Evolutionary conservation across 2,797 vertebrate species (phyloP).

Genomic region (Brachymystax lenok): DNA sequence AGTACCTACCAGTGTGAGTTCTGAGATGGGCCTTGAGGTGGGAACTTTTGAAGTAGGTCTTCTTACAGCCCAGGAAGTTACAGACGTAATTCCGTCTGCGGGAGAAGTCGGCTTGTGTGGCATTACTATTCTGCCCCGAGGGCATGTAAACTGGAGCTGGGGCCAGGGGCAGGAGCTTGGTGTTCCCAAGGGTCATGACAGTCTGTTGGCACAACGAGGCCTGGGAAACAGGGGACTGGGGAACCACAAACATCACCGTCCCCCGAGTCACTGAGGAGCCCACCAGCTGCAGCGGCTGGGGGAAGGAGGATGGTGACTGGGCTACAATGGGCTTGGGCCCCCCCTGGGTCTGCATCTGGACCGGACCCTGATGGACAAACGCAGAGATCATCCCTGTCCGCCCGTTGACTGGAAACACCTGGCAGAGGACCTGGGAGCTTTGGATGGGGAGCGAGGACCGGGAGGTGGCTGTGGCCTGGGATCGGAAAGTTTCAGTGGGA

Average conservation of each 20-base stretch:
- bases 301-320: slow-evolving; percentile 68
- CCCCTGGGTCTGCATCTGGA: slow-evolving; percentile 65
- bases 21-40: slow-evolving; percentile 97
- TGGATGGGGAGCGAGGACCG: slow-evolving; percentile 65
- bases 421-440: slow-evolving; percentile 83
- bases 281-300: slow-evolving; percentile 80
- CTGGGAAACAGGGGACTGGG: slow-evolving; percentile 77
- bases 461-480: slow-evolving; percentile 26
- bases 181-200: slow-evolving; percentile 84
- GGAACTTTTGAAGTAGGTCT: slow-evolving; percentile 98
- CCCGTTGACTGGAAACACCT: slow-evolving; percentile 85
- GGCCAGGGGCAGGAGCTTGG: slow-evolving; percentile 91
- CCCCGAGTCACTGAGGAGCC: slow-evolving; percentile 84
- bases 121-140: slow-evolving; percentile 70
- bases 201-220: slow-evolving; percentile 67
- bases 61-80: slow-evolving; percentile 90
- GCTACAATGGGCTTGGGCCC: slow-evolving; percentile 80
- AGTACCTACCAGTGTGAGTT: slow-evolving; percentile 88
- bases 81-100: slow-evolving; percentile 92
- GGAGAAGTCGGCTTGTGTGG: slow-evolving; percentile 86
- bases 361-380: slow-evolving; percentile 79
- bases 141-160: slow-evolving; percentile 90
- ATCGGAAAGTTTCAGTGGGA: slow-evolving; percentile 41
- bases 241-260: slow-evolving; percentile 91
- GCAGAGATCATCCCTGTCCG: slow-evolving; percentile 82